Base-by-base conservation (phyloP, 2,113 vertebrate species). In the Gila orcuttii region DNA sequence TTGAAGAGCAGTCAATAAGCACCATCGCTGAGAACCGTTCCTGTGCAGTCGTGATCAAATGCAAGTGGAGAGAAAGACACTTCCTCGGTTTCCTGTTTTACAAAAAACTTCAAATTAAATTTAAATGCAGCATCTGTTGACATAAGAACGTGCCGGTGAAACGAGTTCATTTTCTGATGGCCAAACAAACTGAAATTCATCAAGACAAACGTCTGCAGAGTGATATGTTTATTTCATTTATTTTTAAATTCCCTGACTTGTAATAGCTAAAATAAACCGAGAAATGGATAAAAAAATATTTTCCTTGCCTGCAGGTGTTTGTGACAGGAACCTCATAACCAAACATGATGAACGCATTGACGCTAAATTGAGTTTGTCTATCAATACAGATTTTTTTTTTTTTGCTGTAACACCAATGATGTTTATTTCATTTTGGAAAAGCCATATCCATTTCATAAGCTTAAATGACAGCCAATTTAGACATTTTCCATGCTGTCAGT, bases 401-500 rank as follows among this genome's bases (percentile, higher is more conserved):
- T 28, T 28, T 28, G 28, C 28, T 28, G 28, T 82, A 84, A 85
- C 79, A 39, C 31, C 50, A 76, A 79, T 90, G 86, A 80, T 86
- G 87, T 90, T 92, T 92, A 86, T 87, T 90, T 91, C 86, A 87
- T 77, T 91, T 78, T 87, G 87, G 74, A 86, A 82, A 91, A 90
- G 42, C 88, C 90, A 82, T 82, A 89, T 79, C 62, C 88, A 90
- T 86, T 87, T 86, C 88, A 91, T 91, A 86, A 91, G 91, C 90
- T 94, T 93, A 93, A 93, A 92, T 92, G 92, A 90, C 83, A 89
- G 84, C 90, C 88, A 90, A 83, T 84, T 90, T 89, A 93, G 90
- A 90, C 86, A 85, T 79, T 87, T 90, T 86, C 85, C 88, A 90
- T 82, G 85, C 84, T 90, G 89, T 82, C 90, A 86, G 91, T 91